These are phyloP conservation scores for Diarsia rubi DNA, from an alignment of 2,888 invertebrate species.

Conservation along the genomic window DNA sequence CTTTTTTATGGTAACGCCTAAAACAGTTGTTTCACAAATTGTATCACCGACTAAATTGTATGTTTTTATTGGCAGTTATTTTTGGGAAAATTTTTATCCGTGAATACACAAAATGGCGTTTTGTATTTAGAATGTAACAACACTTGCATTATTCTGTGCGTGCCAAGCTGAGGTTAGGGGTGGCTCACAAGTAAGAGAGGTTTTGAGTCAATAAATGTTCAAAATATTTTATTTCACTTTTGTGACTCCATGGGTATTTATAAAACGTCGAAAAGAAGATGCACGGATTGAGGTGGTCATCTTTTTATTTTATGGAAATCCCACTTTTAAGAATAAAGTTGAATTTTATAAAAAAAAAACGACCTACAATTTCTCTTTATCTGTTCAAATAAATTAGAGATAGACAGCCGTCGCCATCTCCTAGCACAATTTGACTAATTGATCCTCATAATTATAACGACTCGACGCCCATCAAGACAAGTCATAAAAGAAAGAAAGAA, in stretches of 20 bases:
- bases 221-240: too few species aligned
- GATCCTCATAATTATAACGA: constrained; percentile 15
- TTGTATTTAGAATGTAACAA: constrained; percentile 56
- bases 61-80: constrained; percentile 45
- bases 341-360: background rate
- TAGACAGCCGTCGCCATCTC: background rate
- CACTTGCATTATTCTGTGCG: constrained; percentile 53
- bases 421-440: constrained; percentile 28
- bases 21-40: constrained; percentile 42
- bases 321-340: background rate
- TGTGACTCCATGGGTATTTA: too few species aligned
- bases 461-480: background rate
- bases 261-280: too few species aligned
- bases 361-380: background rate
- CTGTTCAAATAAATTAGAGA: background rate
- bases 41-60: constrained; percentile 6
- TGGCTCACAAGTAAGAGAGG: constrained; percentile 3
- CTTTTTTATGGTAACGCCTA: constrained; percentile 28
- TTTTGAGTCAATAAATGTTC: too few species aligned
- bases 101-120: constrained; percentile 42
- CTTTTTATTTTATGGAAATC: background rate
- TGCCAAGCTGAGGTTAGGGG: constrained; percentile 41
- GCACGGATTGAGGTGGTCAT: too few species aligned
- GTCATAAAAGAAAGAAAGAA: constrained; percentile 1
- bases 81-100: constrained; percentile 29